phyloP scores from a whole-genome alignment of 2,888 invertebrate species.

The Spodoptera picta region DNA sequence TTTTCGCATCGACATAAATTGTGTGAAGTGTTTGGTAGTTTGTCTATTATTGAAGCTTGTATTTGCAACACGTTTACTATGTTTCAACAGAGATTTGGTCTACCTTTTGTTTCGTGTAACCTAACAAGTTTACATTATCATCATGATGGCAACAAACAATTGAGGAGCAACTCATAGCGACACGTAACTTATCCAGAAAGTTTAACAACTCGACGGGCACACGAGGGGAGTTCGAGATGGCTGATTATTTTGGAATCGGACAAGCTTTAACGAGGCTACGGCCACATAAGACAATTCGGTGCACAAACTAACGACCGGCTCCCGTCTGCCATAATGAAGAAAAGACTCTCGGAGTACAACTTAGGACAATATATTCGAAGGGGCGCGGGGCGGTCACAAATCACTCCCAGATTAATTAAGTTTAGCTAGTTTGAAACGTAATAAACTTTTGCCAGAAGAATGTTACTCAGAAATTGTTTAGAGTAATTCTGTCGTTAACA shows the following conservation, averaged over 20 bases:
- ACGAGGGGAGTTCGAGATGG: slow-evolving; percentile 21
- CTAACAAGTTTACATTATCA: slow-evolving; percentile 19
- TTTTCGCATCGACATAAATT: slow-evolving; percentile 39
- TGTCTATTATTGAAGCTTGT: slow-evolving; percentile 13
- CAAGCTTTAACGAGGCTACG: slow-evolving; percentile 62
- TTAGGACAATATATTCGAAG: slow-evolving; percentile 9
- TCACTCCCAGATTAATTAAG: slow-evolving; percentile 19
- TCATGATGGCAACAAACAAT: slow-evolving; percentile 24
- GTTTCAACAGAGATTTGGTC: neutral
- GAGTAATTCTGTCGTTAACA: neutral
- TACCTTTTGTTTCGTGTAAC: slow-evolving; percentile 6
- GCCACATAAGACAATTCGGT: slow-evolving; percentile 42
- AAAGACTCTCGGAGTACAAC: slow-evolving; percentile 20
- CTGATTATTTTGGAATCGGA: slow-evolving; percentile 52
- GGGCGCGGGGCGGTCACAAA: slow-evolving; percentile 17
- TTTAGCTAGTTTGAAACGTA: slow-evolving; percentile 21
- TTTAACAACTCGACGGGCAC: slow-evolving; percentile 15
- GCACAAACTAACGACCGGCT: slow-evolving; percentile 29
- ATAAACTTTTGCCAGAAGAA: slow-evolving; percentile 4
- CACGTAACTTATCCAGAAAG: slow-evolving; percentile 30
- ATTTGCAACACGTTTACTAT: slow-evolving; percentile 7
- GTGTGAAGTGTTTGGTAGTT: slow-evolving; percentile 36
- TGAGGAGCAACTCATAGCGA: slow-evolving; percentile 10
- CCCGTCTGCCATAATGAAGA: slow-evolving; percentile 16
- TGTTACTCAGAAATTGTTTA: neutral